A percentile compares a stretch with the other conserved stretches of the same genome.
These are phyloP conservation scores for Alauda arvensis DNA, from an alignment of 2,797 vertebrate species.

Conservation along the genomic window DNA sequence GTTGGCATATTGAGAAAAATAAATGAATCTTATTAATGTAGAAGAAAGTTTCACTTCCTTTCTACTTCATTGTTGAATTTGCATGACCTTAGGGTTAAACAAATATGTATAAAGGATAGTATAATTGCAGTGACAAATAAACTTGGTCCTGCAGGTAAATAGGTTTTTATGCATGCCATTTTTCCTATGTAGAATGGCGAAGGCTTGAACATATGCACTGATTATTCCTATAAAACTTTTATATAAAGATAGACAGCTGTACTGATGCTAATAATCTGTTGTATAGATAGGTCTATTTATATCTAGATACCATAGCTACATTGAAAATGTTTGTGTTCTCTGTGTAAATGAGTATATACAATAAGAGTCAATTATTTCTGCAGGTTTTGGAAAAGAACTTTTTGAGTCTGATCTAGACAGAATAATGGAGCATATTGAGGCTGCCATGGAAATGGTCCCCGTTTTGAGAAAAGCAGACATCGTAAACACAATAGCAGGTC, in stretches of 20 bases:
- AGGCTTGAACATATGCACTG: not conserved
- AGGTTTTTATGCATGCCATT: not conserved
- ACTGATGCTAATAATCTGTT: not conserved
- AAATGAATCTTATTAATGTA: not conserved
- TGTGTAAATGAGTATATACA: not conserved
- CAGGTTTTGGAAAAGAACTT: slow-evolving; percentile 96
- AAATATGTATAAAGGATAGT: slow-evolving; percentile 14
- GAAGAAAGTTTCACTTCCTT: not conserved
- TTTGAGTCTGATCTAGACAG: slow-evolving; percentile 97
- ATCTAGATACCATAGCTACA: not conserved
- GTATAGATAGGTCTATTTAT: not conserved
- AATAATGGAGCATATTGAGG: slow-evolving; percentile 91
- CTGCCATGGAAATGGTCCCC: slow-evolving; percentile 95
- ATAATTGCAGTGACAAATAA: slow-evolving; percentile 9
- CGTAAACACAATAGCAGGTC: slow-evolving; percentile 89
- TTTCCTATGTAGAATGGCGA: not conserved
- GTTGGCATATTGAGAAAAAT: not conserved
- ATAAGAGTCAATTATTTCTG: slow-evolving; percentile 7
- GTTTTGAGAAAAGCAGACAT: slow-evolving; percentile 91
- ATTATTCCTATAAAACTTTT: not conserved
- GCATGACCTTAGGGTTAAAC: slow-evolving; percentile 15
- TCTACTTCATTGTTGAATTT: slow-evolving; percentile 20
- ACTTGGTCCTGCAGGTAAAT: not conserved
- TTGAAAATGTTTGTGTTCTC: not conserved
- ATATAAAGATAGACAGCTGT: not conserved